These are phyloP conservation scores for Denticeps clupeoides DNA, from an alignment of 2,797 vertebrate genomes.

Conservation along the genomic window DNA sequence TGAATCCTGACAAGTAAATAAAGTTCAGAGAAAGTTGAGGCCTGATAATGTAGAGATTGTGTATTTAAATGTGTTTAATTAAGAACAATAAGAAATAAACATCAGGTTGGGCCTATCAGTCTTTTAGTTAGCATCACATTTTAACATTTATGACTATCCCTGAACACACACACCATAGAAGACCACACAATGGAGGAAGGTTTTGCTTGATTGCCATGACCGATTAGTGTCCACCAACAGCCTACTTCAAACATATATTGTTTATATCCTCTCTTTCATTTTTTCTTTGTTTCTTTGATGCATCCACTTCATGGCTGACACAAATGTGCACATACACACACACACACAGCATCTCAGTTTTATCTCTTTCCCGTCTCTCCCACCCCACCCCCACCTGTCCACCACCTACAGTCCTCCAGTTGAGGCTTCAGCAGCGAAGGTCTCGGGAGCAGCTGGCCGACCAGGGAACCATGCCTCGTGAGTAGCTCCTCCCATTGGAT, in stretches of 20 bases:
- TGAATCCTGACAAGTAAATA: no score
- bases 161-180: conserved; percentile 18
- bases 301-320: no score
- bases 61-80: no score
- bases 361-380: conserved; percentile 10
- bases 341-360: background rate
- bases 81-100: no score
- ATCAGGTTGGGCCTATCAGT: no score
- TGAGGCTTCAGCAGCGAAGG: conserved; percentile 94
- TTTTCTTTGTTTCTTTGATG: no score
- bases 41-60: no score
- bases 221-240: conserved; percentile 64
- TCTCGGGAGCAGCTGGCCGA: conserved; percentile 88
- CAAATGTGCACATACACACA: no score
- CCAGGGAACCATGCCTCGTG: conserved; percentile 93
- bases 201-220: conserved; percentile 72
- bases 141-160: conserved; percentile 24
- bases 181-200: conserved; percentile 65
- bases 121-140: no score
- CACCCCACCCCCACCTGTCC: conserved; percentile 11
- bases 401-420: conserved; percentile 81
- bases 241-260: conserved; percentile 49
- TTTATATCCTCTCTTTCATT: background rate
- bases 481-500: conserved; percentile 54
- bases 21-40: no score